Percentiles rank a stretch among this genome's conserved stretches.
phyloP scores from a whole-genome alignment of 2,797 vertebrate genomes.

The Rhinatrema bivittatum region DNA sequence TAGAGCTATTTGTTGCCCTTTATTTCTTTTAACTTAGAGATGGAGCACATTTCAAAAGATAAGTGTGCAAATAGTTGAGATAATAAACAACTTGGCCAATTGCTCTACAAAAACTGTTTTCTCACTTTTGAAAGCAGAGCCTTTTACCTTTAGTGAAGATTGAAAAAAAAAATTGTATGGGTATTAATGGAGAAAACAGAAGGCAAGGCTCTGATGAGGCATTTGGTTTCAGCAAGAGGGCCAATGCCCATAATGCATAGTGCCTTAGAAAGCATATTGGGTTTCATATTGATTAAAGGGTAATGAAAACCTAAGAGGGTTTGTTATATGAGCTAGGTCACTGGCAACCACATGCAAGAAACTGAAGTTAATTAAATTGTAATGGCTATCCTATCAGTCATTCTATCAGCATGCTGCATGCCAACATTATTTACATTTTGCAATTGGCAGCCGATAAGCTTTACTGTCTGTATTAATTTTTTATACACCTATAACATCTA shows the following conservation, averaged over 20 bases:
- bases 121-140: too few species aligned
- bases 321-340: constrained; percentile 54
- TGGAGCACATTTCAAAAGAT: too few species aligned
- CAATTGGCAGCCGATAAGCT: constrained; percentile 44
- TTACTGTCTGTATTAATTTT: constrained; percentile 53
- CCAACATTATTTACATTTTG: constrained; percentile 49
- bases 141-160: constrained; percentile 4
- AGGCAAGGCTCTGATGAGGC: constrained; percentile 28
- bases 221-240: constrained; percentile 9
- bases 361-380: constrained; percentile 60
- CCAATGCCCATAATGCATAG: constrained; percentile 19
- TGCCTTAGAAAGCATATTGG: constrained; percentile 7
- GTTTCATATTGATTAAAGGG: constrained; percentile 20
- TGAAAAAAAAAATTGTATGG: constrained; percentile 33
- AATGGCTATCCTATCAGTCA: constrained; percentile 48
- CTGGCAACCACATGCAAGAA: constrained; percentile 51
- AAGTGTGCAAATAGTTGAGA: too few species aligned
- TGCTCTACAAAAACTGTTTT: too few species aligned
- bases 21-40: too few species aligned
- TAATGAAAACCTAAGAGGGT: constrained; percentile 51
- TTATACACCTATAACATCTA: constrained; percentile 52
- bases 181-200: constrained; percentile 27
- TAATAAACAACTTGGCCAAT: too few species aligned
- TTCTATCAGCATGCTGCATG: constrained; percentile 16
- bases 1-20: too few species aligned